A percentile compares a stretch with the other conserved stretches of the same genome.
These are phyloP conservation scores for Beroe forskalii DNA, from an alignment of 37 sponge, comb jelly and placozoan genomes.

Conservation along the genomic window DNA sequence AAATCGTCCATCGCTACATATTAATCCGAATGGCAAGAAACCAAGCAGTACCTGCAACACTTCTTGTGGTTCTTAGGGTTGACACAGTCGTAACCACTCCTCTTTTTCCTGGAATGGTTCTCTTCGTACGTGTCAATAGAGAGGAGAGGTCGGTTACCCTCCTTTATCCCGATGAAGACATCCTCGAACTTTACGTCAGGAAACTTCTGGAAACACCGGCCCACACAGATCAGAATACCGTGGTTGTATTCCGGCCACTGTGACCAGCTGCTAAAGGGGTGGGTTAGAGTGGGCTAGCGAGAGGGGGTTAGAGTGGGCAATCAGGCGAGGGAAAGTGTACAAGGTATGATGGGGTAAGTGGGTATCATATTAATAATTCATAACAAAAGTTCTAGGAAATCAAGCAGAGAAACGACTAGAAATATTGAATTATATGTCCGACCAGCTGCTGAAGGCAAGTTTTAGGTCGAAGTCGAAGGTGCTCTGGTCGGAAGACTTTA, in stretches of 20 bases:
- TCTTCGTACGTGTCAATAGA: conserved; percentile 65
- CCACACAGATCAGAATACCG: conserved; percentile 50
- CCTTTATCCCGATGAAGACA: conserved; percentile 12
- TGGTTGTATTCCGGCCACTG: conserved; percentile 51
- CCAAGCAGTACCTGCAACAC: conserved; percentile 65
- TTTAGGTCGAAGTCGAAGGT: conserved; percentile 25
- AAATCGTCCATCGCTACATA: no score
- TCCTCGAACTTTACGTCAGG: conserved; percentile 21
- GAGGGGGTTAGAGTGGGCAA: neutral
- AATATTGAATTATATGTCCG: no score
- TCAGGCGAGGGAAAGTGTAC: neutral
- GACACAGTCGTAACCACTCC: conserved; percentile 60
- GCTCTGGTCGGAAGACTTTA: neutral
- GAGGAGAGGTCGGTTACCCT: conserved; percentile 26
- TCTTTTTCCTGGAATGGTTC: conserved; percentile 53
- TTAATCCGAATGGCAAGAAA: no score
- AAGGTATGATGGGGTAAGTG: no score
- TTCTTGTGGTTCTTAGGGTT: conserved; percentile 44
- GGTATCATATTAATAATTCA: neutral
- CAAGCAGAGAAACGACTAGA: no score
- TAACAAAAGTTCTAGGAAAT: no score
- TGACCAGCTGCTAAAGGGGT: neutral
- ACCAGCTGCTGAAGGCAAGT: conserved; percentile 26
- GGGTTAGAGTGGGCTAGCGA: neutral
- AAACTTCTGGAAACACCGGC: conserved; percentile 16